Evolutionary conservation across 2,797 vertebrate genomes (phyloP), one percentile per base, ranked within the genome.

Genomic region (Xiphophorus birchmanni): DNA sequence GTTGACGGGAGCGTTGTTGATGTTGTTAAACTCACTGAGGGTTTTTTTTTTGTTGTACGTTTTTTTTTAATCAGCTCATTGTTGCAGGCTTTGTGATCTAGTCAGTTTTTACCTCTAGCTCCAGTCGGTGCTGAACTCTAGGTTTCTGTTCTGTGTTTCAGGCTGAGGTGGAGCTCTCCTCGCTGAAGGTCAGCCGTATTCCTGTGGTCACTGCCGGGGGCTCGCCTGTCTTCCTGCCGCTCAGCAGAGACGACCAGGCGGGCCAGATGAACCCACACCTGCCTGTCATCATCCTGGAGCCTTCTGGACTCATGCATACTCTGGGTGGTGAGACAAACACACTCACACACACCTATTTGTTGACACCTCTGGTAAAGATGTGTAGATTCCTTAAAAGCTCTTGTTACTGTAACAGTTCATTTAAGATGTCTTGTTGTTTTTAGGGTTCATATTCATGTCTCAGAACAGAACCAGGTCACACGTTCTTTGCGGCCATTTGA

Each of bases 251-350:
- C 83, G 97, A 99, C 79, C 90, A 96, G 48, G 93, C 95, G 1
- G 92, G 94, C 2, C 74, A 96, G 52, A 86, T 97, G 65, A 93
- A 96, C 56, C 92, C 96, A 35, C 95, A 96, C 78, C 94, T 99
- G 89, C 97, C 97, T 0, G 90, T 99, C 82, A 96, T 99, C 91
- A 98, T 99, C 91, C 95, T 99, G 84, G 98, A 99, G 82, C 96
- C 97, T 23, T 97, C 97, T 0, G 93, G 94, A 63, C 96, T 97
- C 56, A 91, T 96, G 26, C 97, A 96, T 69, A 2, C 96, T 4
- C 96, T 98, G 91, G 92, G 97, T 0, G 97, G 98, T 99, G 88
- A 95, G 96, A 79, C 63, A 29, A 44, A 75, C 52, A 71, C 13
- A 47, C 4, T 2, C 11, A 71, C 21, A n/a, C 40, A n/a, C 11